Base-by-base conservation (phyloP, 2,113 vertebrate genomes). In the Neotoma lepida region DNA sequence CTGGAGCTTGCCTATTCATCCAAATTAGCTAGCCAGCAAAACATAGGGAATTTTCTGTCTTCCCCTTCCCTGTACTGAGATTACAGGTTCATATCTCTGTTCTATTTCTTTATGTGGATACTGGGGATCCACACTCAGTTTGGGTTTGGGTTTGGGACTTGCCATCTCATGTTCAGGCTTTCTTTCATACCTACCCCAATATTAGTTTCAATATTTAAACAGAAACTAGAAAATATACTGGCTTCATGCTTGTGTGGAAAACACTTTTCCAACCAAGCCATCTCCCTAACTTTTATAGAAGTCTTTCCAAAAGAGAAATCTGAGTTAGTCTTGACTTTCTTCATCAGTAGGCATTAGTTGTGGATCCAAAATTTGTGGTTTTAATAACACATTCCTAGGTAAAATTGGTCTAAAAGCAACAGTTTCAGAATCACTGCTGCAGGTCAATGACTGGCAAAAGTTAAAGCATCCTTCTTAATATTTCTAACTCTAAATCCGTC, bases 181-280 rank as follows among this genome's bases (percentile, higher is more conserved):
- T 86, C 35, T 70, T 94, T 6, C 26, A 82, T 58, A 80, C 0
- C 24, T 8, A 26, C 51, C 8, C 1, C 28, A 78, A 66, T 73
- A 88, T 78, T 70, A 76, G 56, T 81, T 78, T 61, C 35, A 76
- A 14, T 71, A 85, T 68, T 90, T 90, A 77, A 88, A 91, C 77
- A 88, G 39, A 80, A 92, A 88, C 89, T 54, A 81, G 51, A 51
- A 35, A 90, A 7, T 30, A 64, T 76, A 28, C 41, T 84, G n/a
- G 41, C 30, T 35, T 46, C 61, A 64, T 35, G 9, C 17, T 64
- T 64, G 24, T 28, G 28, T 6, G 28, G 41, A 46, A 85, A 85
- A 39, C 54, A 54, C n/a, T 61, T 61, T 78, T 28, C 6, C 80
- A 61, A 35, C 17, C 28, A 46, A 46, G 41, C 30, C 61, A 64